Percentiles rank a stretch among this genome's conserved stretches.
Conservation (phyloP, 2,113 vertebrate species). For the zebrafish (Danio rerio) region GRCz12tu NC_133194.1:40159001-40159500, state of each 20-base stretch:
- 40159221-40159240: not conserved
- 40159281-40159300: not conserved
- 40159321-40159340: constrained; percentile 17
- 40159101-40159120: not conserved
- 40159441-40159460: constrained; percentile 20
- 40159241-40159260: not conserved
- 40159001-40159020: not conserved
- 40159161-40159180: constrained; percentile 1
- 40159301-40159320: not conserved
- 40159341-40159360: constrained; percentile 3
- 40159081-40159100: not conserved
- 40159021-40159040: not conserved
- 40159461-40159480: constrained; percentile 23
- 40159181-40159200: not conserved
- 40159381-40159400: constrained; percentile 8
- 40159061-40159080: not conserved
- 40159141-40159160: not conserved
- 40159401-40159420: constrained; percentile 27
- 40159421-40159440: constrained; percentile 2
- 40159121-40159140: not conserved
- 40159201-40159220: not conserved
- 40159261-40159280: not conserved
- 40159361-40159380: constrained; percentile 13
- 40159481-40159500: constrained; percentile 24
- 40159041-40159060: constrained; percentile 9